Percentiles rank a stretch among this genome's conserved stretches.
phyloP scores from a whole-genome alignment of 2,113 vertebrate species.

The Crotalus horridus region DNA sequence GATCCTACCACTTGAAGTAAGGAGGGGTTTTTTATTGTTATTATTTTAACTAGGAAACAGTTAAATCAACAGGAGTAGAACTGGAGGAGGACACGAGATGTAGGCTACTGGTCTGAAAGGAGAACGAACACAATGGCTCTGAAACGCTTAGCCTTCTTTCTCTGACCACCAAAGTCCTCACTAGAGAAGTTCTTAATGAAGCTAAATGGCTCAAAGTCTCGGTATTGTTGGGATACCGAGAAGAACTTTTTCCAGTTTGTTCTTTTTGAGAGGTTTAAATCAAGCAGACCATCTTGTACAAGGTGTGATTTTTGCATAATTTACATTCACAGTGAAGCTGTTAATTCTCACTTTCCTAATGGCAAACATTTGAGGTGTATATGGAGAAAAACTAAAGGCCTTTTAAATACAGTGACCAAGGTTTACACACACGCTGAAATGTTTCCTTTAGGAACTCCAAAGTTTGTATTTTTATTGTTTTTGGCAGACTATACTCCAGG shows the following conservation, averaged over 20 bases:
- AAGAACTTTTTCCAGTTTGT: not conserved
- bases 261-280: too few species aligned
- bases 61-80: not conserved
- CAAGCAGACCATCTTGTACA: not conserved
- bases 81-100: not conserved
- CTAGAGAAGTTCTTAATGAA: too few species aligned
- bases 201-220: not conserved
- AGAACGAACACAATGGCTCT: not conserved
- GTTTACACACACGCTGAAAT: slow-evolving; percentile 8
- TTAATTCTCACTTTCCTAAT: not conserved
- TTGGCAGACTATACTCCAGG: slow-evolving; percentile 39
- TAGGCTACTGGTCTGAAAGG: not conserved
- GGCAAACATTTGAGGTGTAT: not conserved
- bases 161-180: not conserved
- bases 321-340: slow-evolving; percentile 21
- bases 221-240: not conserved
- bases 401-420: not conserved
- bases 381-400: not conserved
- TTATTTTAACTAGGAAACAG: not conserved
- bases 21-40: not conserved
- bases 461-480: slow-evolving; percentile 36
- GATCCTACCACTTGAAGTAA: not conserved
- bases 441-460: slow-evolving; percentile 17
- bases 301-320: slow-evolving; percentile 1
- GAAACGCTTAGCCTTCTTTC: not conserved